Percentiles rank a stretch among this genome's conserved stretches.
Conservation (phyloP, 2,113 vertebrate species). For the Andinoacara biseriatus region DNA sequence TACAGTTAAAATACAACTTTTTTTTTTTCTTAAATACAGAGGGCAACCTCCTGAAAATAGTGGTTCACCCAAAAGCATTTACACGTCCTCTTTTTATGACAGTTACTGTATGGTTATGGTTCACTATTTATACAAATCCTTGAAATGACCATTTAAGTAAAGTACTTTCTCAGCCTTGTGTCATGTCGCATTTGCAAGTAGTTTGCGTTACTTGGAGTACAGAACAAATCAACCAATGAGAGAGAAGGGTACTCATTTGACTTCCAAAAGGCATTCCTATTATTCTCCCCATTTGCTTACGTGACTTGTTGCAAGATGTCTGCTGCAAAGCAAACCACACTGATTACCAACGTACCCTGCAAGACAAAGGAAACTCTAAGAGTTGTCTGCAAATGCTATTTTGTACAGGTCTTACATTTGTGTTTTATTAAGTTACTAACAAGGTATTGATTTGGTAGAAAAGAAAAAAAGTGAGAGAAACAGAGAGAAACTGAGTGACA, state of each 20-base stretch:
- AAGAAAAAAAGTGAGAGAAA: conserved; percentile 31
- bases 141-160: conserved; percentile 54
- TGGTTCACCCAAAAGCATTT: conserved; percentile 69
- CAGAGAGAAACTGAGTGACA: conserved; percentile 37
- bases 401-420: conserved; percentile 49
- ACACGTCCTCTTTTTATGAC: conserved; percentile 72
- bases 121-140: conserved; percentile 75
- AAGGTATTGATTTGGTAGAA: conserved; percentile 66
- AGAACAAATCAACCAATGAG: conserved; percentile 36
- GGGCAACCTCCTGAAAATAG: conserved; percentile 77
- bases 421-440: conserved; percentile 72
- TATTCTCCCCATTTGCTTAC: conserved; percentile 22
- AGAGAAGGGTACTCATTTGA: conserved; percentile 41
- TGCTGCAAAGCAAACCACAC: conserved; percentile 21
- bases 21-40: conserved; percentile 77
- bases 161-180: conserved; percentile 40
- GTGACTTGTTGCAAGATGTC: conserved; percentile 13
- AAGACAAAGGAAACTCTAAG: conserved; percentile 29
- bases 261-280: conserved; percentile 46
- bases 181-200: conserved; percentile 50
- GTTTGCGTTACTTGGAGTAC: conserved; percentile 32
- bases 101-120: conserved; percentile 68
- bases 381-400: conserved; percentile 53
- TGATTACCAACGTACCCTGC: neutral
- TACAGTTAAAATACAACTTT: conserved; percentile 83